Conservation (phyloP, 2,113 vertebrate species). For the Pantherophis guttatus region DNA sequence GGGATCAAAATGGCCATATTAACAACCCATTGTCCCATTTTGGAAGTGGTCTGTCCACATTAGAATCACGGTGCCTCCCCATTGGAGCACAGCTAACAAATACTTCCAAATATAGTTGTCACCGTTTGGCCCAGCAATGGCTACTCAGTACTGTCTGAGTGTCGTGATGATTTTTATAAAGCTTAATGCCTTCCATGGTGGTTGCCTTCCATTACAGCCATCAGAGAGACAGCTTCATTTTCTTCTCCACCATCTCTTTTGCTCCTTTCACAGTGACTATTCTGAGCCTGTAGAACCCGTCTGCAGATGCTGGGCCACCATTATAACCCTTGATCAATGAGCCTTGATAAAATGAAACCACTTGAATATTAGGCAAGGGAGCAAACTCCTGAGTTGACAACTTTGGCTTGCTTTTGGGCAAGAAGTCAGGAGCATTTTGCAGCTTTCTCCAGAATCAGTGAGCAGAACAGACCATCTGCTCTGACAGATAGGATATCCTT, state of each 20-base stretch:
- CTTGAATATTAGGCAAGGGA: constrained; percentile 23
- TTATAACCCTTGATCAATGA: constrained; percentile 25
- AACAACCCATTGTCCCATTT: not conserved
- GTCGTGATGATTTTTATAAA: not conserved
- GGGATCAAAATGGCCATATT: not conserved
- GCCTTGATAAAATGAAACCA: constrained; percentile 14
- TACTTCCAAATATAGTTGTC: not conserved
- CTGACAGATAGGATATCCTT: not conserved
- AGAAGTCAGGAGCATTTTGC: not conserved
- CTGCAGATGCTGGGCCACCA: not conserved
- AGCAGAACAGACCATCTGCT: constrained; percentile 30
- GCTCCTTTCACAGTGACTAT: not conserved
- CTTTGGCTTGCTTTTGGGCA: constrained; percentile 17
- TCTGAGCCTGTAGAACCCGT: not conserved
- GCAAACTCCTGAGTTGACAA: constrained; percentile 17
- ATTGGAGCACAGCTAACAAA: not conserved
- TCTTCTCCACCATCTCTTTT: not conserved
- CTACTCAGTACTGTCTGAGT: not conserved
- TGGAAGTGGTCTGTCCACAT: not conserved
- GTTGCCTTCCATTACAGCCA: not conserved
- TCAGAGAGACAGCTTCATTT: not conserved
- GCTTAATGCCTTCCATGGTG: not conserved
- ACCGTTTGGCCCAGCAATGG: not conserved
- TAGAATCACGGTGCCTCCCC: not conserved
- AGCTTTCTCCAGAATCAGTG: constrained; percentile 5